Base-by-base conservation (phyloP, 2,888 invertebrate species). In the Drosophila seclusa region DNA sequence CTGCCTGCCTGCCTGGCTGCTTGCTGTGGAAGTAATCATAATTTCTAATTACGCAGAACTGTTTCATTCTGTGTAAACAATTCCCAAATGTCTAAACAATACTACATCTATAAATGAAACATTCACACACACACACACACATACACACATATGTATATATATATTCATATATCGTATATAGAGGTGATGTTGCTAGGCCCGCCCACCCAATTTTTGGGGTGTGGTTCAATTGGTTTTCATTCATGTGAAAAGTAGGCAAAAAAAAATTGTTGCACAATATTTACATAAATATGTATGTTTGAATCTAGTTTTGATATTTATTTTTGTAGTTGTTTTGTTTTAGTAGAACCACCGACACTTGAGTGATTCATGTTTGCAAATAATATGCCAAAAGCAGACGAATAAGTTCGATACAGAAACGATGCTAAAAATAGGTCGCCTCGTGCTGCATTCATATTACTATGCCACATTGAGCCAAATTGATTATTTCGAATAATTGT, bases 211-310 rank as follows among this genome's bases (percentile, higher is more conserved):
- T 50, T 59, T 50, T 52, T 66, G 64, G 79, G 78, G 78, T 79
- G 82, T 81, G 78, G 79, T 76, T 76, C 29, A 21, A 11, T 32
- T 45, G 71, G 29, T 48, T 48, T 80, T 78, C 70, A 78, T 80
- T 80, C 76, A 80, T 76, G 36, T 57, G 18, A 65, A 58, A 65
- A 54, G 31, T 36, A 29, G 31, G 48, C n/a, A 52, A 61, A 24
- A 61, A 61, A 21, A 16, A 21, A 73, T 53, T 42, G n/a, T 55
- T 60, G 24, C 24, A 61, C 57, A 57, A 57, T 50, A 60, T 31
- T 57, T 42, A 49, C 48, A 59, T 59, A 24, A 4, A 16, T 24
- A 53, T 32, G 0, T 34, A 6, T 36, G 21, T 45, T 24, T 11
- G 6, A 42, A 4, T 45, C 4, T 8, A 16, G 27, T 54, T 31